Percentiles rank a stretch among this genome's conserved stretches.
Conservation (phyloP, 2,113 vertebrate genomes). For the Cryptomyrus ogoouensis region DNA sequence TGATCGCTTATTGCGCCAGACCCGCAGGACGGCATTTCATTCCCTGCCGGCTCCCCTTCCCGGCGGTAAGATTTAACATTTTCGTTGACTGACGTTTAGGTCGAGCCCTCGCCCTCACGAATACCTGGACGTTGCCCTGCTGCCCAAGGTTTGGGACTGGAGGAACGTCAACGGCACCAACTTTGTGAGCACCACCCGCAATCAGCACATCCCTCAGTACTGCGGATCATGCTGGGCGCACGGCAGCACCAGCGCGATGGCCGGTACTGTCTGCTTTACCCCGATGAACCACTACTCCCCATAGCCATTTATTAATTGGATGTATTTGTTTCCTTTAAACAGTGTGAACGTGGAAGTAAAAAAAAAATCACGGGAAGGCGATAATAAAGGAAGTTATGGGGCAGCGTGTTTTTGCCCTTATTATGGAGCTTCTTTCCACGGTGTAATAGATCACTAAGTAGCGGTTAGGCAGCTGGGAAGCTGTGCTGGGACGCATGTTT, state of each 20-base stretch:
- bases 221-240: conserved; percentile 98
- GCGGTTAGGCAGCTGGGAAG: not conserved
- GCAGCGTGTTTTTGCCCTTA: not conserved
- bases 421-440: not conserved
- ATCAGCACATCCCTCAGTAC: conserved; percentile 98
- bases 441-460: not conserved
- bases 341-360: not conserved
- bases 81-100: conserved; percentile 36
- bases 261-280: conserved; percentile 57
- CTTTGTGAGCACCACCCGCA: conserved; percentile 81
- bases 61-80: not conserved
- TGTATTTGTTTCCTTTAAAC: not conserved
- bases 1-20: not conserved
- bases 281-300: not conserved
- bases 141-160: conserved; percentile 89
- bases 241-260: conserved; percentile 88
- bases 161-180: conserved; percentile 75
- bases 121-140: conserved; percentile 54
- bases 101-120: conserved; percentile 71
- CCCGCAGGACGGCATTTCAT: not conserved
- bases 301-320: not conserved
- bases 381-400: not conserved
- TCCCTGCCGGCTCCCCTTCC: not conserved
- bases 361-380: not conserved
- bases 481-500: not conserved